Base-by-base conservation (phyloP, 2,113 vertebrate genomes). In the Siphamia tubifer region DNA sequence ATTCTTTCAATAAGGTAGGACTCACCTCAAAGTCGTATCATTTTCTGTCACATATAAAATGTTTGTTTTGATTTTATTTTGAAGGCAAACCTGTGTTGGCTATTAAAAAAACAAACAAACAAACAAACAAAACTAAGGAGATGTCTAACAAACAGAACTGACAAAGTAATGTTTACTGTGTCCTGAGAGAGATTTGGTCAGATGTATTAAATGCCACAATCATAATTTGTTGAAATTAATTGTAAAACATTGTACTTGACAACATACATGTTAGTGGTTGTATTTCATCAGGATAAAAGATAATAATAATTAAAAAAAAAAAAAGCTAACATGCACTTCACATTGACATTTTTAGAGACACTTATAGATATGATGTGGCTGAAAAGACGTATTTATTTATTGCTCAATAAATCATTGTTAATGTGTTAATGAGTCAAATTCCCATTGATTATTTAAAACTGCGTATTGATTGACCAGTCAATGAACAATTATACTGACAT, bases 1-100 rank as follows among this genome's bases (percentile, higher is more conserved):
- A 86, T 93, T 93, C 91, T 84, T 81, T 82, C 85, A 90, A 83
- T 87, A 94, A 94, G 90, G 86, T 89, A 92, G 86, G 94, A 74
- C 62, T 85, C 45, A 86, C 88, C 25, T 89, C 83, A 89, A 91
- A 75, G 91, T 95, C 91, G 93, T 94, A 93, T 95, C 87, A 84
- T 88, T 91, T 90, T 79, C 28, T 68, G 48, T 86, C 11, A 74
- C 70, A 79, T 89, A 84, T 77, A 90, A 79, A 79, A 82, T 68
- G 54, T 58, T 55, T 53, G 64, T 61, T 63, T 72, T 69, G 64
- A 52, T 68, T 54, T 63, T 58, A 58, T 79, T 78, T 82, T 53
- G 51, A 91, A 91, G 84, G 86, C 80, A 82, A 87, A 86, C 42
- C 20, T 62, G 51, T 66, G 64, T 60, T 21, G 36, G 65, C 8